These are phyloP conservation scores for Laticauda colubrina DNA, from an alignment of 2,113 vertebrate genomes.

Conservation along the genomic window DNA sequence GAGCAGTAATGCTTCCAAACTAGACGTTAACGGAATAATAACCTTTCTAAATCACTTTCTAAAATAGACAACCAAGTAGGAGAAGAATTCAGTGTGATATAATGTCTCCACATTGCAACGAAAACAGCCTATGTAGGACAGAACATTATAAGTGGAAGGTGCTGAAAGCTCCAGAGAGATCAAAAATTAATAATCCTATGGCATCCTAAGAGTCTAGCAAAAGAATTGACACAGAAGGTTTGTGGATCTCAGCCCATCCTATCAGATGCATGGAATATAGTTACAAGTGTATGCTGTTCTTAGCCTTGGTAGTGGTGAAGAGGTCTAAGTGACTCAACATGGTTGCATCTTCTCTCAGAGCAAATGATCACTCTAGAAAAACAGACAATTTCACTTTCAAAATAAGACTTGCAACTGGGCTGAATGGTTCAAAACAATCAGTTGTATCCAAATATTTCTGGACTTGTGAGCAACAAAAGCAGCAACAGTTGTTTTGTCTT, in stretches of 20 bases:
- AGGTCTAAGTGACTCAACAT: neutral
- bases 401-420: neutral
- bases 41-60: neutral
- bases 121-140: neutral
- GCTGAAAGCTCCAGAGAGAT: neutral
- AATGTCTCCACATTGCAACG: neutral
- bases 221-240: neutral
- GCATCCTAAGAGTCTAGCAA: neutral
- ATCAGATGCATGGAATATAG: neutral
- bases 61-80: neutral
- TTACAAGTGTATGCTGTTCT: neutral
- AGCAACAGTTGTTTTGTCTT: neutral
- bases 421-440: neutral
- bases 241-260: neutral
- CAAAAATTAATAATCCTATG: neutral
- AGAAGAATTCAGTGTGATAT: neutral
- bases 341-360: neutral
- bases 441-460: neutral
- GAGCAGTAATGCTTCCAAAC: too few species aligned
- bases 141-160: neutral
- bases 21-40: neutral
- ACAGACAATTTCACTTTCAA: neutral
- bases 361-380: neutral
- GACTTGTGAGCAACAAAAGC: neutral
- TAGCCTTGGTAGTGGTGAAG: neutral